These are phyloP conservation scores for Babylonia areolata DNA, from an alignment of 1,140 invertebrate species.

Conservation along the genomic window DNA sequence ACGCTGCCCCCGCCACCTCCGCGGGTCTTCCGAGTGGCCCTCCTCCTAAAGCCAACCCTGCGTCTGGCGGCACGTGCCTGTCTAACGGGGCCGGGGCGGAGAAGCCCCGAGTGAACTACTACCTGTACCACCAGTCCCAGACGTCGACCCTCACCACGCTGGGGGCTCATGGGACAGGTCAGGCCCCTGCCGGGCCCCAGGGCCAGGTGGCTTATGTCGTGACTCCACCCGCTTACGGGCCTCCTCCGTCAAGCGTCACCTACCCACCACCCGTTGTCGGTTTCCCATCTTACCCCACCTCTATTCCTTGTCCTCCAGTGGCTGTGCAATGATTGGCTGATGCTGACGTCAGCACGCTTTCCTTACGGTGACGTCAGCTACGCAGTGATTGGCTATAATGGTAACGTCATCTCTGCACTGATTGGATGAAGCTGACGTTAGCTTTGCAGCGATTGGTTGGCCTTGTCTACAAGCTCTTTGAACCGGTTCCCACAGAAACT, in stretches of 20 bases:
- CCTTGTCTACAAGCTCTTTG: too few relatives aligned
- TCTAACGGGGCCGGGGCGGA: slow-evolving; percentile 19
- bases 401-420: neutral
- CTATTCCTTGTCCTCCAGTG: slow-evolving; percentile 37
- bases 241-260: neutral
- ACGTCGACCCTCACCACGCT: slow-evolving; percentile 31
- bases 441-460: neutral
- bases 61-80: neutral
- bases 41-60: neutral
- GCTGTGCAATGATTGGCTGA: slow-evolving; percentile 43
- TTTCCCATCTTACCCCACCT: slow-evolving; percentile 20
- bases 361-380: neutral
- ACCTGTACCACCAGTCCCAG: slow-evolving; percentile 46
- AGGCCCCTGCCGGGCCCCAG: neutral
- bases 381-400: neutral
- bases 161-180: slow-evolving; percentile 14
- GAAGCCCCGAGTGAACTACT: slow-evolving; percentile 51
- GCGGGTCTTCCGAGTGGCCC: neutral
- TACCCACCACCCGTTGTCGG: slow-evolving; percentile 40
- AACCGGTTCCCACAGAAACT: too few relatives aligned
- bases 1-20: slow-evolving; percentile 24
- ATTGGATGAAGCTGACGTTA: neutral
- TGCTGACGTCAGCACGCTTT: neutral
- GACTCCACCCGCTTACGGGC: slow-evolving; percentile 28
- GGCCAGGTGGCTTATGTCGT: slow-evolving; percentile 52